phyloP scores from a whole-genome alignment of 2,113 vertebrate genomes.

The Cephalopterus ornatus region DNA sequence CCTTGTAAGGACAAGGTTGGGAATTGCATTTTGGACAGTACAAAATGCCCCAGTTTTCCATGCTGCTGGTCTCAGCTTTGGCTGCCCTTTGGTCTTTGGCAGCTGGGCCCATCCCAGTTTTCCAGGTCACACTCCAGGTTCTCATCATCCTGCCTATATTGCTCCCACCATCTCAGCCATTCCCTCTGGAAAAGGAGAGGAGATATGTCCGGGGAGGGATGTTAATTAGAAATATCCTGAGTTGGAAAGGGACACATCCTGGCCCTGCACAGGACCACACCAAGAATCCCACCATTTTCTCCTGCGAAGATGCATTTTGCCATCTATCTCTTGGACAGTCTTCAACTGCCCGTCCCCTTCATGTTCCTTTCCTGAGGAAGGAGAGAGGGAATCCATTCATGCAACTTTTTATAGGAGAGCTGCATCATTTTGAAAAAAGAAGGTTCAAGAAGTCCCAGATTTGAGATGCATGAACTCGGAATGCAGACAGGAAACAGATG shows the following conservation, averaged over 20 bases:
- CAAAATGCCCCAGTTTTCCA: not conserved
- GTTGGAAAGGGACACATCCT: not conserved
- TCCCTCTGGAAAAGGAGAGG: not conserved
- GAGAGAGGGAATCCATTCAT: not conserved
- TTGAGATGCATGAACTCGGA: not conserved
- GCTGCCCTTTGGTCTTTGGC: not conserved
- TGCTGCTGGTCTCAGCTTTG: not conserved
- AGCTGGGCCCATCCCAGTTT: not conserved
- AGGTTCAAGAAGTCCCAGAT: not conserved
- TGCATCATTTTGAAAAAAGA: not conserved
- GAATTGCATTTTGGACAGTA: not conserved
- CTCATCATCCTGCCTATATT: not conserved
- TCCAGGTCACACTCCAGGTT: not conserved
- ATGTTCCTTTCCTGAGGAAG: not conserved
- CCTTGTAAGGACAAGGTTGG: slow-evolving; percentile 9
- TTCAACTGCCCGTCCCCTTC: not conserved
- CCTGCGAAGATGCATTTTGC: not conserved
- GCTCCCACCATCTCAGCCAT: fast-evolving
- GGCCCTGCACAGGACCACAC: not conserved
- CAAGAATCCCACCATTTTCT: not conserved
- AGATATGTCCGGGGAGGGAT: fast-evolving
- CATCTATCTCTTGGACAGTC: not conserved
- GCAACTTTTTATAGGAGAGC: not conserved
- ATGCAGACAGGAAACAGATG: not conserved
- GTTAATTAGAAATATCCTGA: not conserved